These are phyloP conservation scores for Hypotaenidia philippensis DNA, from an alignment of 2,797 vertebrate genomes.

Conservation along the genomic window DNA sequence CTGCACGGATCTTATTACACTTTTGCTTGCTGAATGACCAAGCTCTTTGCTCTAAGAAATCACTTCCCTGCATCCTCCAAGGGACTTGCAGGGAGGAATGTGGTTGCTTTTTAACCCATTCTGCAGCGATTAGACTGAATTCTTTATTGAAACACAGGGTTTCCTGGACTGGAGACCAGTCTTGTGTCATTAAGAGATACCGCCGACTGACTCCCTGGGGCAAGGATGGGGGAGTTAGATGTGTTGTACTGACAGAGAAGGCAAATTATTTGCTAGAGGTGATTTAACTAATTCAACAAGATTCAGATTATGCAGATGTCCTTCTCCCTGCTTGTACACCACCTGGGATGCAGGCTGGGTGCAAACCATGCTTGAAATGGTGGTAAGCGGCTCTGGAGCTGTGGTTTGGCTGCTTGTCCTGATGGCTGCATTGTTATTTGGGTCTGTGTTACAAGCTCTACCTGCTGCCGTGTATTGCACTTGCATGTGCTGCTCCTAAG, in stretches of 20 bases:
- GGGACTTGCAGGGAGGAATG: background rate
- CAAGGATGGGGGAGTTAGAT: background rate
- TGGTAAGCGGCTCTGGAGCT: background rate
- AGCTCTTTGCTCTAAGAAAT: background rate
- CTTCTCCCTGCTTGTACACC: background rate
- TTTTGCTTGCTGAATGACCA: background rate
- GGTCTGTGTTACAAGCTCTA: background rate
- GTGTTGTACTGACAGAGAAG: background rate
- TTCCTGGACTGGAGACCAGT: background rate
- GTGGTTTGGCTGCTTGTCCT: background rate
- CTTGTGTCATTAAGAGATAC: background rate
- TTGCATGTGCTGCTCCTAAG: rapidly evolving
- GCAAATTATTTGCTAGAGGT: background rate
- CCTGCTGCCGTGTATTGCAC: background rate
- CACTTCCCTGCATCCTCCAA: background rate
- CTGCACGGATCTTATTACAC: background rate
- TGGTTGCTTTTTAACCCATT: background rate
- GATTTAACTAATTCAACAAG: background rate
- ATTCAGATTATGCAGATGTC: background rate
- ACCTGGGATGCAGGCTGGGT: background rate
- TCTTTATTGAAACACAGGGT: background rate
- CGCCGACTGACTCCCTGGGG: background rate
- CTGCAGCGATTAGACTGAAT: background rate
- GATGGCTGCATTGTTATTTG: background rate
- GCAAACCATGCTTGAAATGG: background rate